Conservation (phyloP, 2,888 invertebrate genomes). For the Limulus polyphemus region DNA sequence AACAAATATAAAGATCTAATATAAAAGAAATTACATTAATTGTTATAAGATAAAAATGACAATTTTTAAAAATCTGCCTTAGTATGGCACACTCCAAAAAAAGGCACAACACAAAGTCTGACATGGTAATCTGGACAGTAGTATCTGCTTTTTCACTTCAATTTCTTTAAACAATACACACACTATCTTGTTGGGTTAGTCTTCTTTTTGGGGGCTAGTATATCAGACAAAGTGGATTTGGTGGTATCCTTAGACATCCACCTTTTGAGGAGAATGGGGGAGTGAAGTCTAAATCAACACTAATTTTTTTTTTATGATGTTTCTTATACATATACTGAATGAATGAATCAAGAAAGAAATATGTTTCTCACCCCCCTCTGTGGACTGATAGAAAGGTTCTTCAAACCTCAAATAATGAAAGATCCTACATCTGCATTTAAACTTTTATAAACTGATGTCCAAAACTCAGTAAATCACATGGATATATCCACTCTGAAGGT, state of each 20-base stretch:
- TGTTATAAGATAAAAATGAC: no score
- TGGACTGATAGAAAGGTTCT: no score
- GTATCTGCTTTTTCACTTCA: conserved; percentile 1
- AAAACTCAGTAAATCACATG: no score
- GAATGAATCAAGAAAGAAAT: neutral
- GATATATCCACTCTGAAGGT: no score
- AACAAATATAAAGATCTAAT: no score
- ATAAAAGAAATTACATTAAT: no score
- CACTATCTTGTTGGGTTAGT: neutral
- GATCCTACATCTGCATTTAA: no score
- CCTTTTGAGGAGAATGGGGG: conserved; percentile 6
- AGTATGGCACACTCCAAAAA: conserved; percentile 4
- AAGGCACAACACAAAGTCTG: conserved; percentile 8
- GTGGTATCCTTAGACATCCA: neutral
- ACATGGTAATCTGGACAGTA: conserved; percentile 7
- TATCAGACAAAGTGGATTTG: conserved; percentile 2
- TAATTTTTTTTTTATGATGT: conserved; percentile 6
- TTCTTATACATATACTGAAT: conserved; percentile 2
- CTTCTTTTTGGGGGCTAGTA: conserved; percentile 3
- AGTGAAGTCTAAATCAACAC: conserved; percentile 5
- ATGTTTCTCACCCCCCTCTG: no score
- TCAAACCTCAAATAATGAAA: no score
- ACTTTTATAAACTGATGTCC: no score
- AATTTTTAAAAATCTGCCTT: neutral
- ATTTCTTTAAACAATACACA: conserved; percentile 1